Conservation (phyloP, 1,140 invertebrate genomes). For the Drosophila tsacasi region DNA sequence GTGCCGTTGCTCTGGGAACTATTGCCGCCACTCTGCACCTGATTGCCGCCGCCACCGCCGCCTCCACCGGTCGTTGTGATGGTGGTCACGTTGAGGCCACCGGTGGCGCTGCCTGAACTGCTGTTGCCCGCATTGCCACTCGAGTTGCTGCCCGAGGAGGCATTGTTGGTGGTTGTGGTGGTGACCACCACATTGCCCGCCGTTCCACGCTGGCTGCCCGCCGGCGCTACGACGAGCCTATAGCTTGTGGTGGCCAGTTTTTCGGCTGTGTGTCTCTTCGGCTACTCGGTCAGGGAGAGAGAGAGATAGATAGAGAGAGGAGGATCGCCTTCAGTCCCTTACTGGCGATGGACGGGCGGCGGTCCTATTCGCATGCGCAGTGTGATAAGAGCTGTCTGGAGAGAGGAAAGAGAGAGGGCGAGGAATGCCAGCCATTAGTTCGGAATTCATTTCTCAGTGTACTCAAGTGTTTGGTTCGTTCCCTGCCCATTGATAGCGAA, state of each 20-base stretch:
- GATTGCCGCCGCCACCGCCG: conserved; percentile 24
- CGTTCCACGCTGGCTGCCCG: conserved; percentile 57
- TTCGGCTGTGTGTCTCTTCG: conserved; percentile 21
- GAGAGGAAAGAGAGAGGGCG: not conserved
- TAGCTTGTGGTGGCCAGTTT: conserved; percentile 77
- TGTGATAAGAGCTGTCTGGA: conserved; percentile 39
- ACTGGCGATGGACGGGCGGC: conserved; percentile 1
- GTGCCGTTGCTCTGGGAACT: conserved; percentile 68
- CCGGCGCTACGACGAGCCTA: conserved; percentile 71
- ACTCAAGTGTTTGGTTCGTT: not conserved
- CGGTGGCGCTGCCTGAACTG: conserved; percentile 37
- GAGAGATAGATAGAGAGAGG: not conserved
- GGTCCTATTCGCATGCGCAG: conserved; percentile 49
- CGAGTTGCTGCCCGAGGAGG: conserved; percentile 22
- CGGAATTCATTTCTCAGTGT: not conserved
- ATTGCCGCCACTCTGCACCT: conserved; percentile 48
- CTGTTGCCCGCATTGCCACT: conserved; percentile 10
- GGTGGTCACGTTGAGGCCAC: conserved; percentile 82
- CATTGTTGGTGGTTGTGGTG: conserved; percentile 33
- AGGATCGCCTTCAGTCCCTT: conserved; percentile 17
- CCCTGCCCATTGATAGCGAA: conserved; percentile 5
- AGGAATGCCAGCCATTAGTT: not conserved
- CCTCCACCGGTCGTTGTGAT: conserved; percentile 65
- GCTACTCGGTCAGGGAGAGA: not conserved
- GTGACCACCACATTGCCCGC: conserved; percentile 57